Conservation (phyloP, 1,140 invertebrate genomes). For the Drosophila orena region DNA sequence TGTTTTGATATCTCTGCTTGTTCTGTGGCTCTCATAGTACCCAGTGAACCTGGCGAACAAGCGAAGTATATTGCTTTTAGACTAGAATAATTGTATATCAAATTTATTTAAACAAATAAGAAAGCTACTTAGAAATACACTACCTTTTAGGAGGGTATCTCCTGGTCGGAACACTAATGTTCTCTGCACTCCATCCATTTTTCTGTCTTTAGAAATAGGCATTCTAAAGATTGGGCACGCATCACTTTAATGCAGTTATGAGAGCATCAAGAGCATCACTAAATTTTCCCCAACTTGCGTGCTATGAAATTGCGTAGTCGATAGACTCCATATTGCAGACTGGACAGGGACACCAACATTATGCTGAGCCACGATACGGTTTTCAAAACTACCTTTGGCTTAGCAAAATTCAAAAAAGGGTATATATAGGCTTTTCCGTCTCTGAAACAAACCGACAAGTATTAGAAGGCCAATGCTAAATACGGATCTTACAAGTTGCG, state of each 20-base stretch:
- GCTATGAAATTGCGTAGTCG: slow-evolving; percentile 45
- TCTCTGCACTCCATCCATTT: not conserved
- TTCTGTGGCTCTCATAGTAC: not conserved
- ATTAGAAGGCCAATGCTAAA: not conserved
- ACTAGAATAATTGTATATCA: not conserved
- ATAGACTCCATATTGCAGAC: slow-evolving; percentile 51
- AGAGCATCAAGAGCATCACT: slow-evolving; percentile 6
- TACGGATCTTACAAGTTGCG: slow-evolving; percentile 85
- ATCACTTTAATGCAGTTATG: slow-evolving; percentile 1
- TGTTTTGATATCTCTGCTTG: slow-evolving; percentile 4
- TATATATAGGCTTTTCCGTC: slow-evolving; percentile 35
- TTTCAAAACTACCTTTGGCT: rapidly evolving
- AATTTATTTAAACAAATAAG: not conserved
- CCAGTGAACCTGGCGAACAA: too few relatives aligned
- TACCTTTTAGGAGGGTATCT: not conserved
- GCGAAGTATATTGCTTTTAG: not conserved
- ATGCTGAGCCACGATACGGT: not conserved
- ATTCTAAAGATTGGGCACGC: slow-evolving; percentile 4
- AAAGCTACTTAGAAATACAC: not conserved
- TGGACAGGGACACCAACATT: not conserved
- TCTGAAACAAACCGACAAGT: slow-evolving; percentile 3
- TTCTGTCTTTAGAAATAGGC: not conserved
- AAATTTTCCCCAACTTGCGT: slow-evolving; percentile 19
- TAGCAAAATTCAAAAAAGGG: slow-evolving; percentile 20
- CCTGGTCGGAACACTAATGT: not conserved